Conservation (phyloP, 2,797 vertebrate genomes). For the Tamandua tetradactyla region DNA sequence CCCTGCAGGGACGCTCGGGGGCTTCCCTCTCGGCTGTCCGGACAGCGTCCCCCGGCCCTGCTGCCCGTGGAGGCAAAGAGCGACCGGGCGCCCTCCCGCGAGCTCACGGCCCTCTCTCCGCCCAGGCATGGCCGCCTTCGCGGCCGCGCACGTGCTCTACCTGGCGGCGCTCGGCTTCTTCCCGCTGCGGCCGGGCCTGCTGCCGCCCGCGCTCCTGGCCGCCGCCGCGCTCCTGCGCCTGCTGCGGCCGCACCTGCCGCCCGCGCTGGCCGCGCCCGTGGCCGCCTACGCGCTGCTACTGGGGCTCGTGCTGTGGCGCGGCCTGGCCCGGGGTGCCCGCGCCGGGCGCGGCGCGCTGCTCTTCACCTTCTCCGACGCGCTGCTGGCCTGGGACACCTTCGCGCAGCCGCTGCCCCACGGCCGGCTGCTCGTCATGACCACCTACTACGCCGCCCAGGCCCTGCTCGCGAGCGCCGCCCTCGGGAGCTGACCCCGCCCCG, state of each 20-base stretch:
- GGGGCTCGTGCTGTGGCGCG: conserved; percentile 83
- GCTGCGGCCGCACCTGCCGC: conserved; percentile 66
- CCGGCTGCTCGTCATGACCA: conserved; percentile 86
- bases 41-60: background rate
- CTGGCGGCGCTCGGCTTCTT: conserved; percentile 66
- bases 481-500: conserved; percentile 44
- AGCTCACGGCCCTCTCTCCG: background rate
- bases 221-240: fast-evolving
- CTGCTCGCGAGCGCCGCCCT: conserved; percentile 84
- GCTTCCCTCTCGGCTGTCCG: no score
- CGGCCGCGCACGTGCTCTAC: conserved; percentile 85
- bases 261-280: conserved; percentile 82
- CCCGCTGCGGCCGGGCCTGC: background rate
- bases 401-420: conserved; percentile 69
- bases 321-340: conserved; percentile 69
- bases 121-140: conserved; percentile 90
- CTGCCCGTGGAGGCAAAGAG: background rate
- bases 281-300: conserved; percentile 85
- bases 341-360: conserved; percentile 83
- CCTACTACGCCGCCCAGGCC: conserved; percentile 91
- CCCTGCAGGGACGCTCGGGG: background rate
- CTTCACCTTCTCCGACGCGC: conserved; percentile 89
- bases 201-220: background rate
- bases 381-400: conserved; percentile 87
- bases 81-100: no score